Evolutionary conservation across 35 echinoderm and acorn worm genomes (phyloP), one percentile per base, ranked within the genome.

Genomic region (Apostichopus parvimensis): DNA sequence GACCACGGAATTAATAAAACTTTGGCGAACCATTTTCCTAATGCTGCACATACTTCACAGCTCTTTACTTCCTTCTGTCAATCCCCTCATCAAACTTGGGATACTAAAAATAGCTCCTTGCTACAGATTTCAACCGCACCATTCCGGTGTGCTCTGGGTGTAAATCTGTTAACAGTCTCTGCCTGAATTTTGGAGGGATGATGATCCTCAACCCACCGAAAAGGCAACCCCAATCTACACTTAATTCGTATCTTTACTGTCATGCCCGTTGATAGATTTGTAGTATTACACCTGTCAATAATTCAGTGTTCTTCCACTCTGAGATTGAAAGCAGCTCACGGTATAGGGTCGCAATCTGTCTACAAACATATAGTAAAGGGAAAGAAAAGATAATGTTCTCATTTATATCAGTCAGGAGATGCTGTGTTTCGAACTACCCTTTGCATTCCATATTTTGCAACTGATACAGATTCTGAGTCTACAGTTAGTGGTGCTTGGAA

Each of bases 51-150:
- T 45, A 82, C 18, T 5, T 73, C 11, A 85, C 93, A 96, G 73
- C n/a, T 90, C 75, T 34, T 45, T 18, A 68, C 87, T 6, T 87
- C 18, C n/a, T 73, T 83, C 34, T n/a, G n/a, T 96, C 92, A 73
- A 96, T 96, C 24, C 73, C 93, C 75, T 54, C 6, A 94, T 94
- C 95, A 22, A 96, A 55, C 13, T 87, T 91, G 18, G 95, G 90
- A n/a, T 84, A 97, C 95, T 78, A 94, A 53, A 97, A 91, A 34
- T 94, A 94, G 57, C 90, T 90, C n/a, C 79, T 56, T 22, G 93
- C 86, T 0, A 97, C 64, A 14, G 95, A 84, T 64, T 97, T 97
- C 95, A 97, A 94, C 17, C 95, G 59, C 7, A 88, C 77, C 17
- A 94, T 88, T 9, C 95, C 91, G 12, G 84, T 72, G 57, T 97